phyloP scores from a whole-genome alignment of 2,888 invertebrate species.

The Nephrotoma appendiculata region DNA sequence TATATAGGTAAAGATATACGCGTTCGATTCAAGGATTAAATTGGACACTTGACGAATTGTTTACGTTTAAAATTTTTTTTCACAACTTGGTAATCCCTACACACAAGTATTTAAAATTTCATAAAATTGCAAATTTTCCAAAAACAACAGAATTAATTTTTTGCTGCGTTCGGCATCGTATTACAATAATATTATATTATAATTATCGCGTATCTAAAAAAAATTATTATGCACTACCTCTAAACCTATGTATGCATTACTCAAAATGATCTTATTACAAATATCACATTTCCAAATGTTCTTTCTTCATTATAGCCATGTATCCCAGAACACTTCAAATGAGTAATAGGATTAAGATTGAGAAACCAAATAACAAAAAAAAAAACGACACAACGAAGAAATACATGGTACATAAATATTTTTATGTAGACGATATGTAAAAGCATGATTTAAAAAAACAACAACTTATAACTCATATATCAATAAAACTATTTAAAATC shows the following conservation, averaged over 20 bases:
- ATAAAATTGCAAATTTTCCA: neutral
- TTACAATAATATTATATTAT: neutral
- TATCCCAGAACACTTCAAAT: neutral
- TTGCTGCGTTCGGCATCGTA: neutral
- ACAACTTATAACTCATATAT: neutral
- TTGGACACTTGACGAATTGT: no score
- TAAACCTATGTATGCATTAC: neutral
- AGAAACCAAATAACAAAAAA: neutral
- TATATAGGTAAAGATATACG: no score
- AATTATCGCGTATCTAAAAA: neutral
- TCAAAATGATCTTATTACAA: neutral
- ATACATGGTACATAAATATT: neutral
- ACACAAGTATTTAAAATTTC: neutral
- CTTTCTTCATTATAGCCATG: neutral
- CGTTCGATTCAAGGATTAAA: no score
- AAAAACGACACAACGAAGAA: no score
- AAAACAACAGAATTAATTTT: neutral
- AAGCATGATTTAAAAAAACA: neutral
- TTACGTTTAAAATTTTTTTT: no score
- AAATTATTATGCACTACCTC: neutral
- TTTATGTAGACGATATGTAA: neutral
- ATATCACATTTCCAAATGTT: neutral
- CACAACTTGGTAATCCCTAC: no score
- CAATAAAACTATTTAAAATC: neutral
- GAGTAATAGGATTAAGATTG: neutral